A percentile compares a stretch with the other conserved stretches of the same genome.
Evolutionary conservation across 1,140 invertebrate genomes (phyloP).

Genomic region (Drosophila rhopaloa): DNA sequence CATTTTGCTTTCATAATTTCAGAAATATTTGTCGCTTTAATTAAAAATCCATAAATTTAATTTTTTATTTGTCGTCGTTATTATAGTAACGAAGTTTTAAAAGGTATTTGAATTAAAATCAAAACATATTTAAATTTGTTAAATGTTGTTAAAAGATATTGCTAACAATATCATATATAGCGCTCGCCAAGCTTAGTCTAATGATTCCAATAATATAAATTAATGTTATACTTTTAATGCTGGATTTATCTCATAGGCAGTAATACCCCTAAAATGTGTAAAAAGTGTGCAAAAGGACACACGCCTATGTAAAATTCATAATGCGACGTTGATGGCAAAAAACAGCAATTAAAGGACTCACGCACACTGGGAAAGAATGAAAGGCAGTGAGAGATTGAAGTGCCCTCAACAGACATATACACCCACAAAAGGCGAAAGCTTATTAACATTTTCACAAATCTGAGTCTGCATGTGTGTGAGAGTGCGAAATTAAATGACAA

Average conservation of each 20-base stretch:
- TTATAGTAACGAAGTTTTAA: too few species aligned
- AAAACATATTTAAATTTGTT: too few species aligned
- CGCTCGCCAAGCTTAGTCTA: too few species aligned
- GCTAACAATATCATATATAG: accelerated
- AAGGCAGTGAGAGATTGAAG: conserved; percentile 19
- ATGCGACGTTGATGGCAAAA: conserved; percentile 58
- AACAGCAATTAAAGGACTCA: conserved; percentile 69
- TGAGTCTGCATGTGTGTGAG: conserved; percentile 56
- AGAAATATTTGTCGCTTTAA: too few species aligned
- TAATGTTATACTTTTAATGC: background rate
- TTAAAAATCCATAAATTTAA: too few species aligned
- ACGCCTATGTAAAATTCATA: conserved; percentile 66
- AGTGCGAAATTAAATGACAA: conserved; percentile 83
- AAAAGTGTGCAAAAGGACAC: conserved; percentile 45
- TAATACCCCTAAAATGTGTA: conserved; percentile 6
- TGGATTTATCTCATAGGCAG: background rate
- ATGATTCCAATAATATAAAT: too few species aligned
- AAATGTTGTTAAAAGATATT: too few species aligned
- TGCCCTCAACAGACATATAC: conserved; percentile 23
- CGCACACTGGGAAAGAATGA: conserved; percentile 4
- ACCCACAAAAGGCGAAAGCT: conserved; percentile 60
- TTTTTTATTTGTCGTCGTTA: too few species aligned
- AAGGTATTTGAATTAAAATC: too few species aligned
- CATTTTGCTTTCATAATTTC: too few species aligned
- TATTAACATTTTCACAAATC: conserved; percentile 80